Conservation (phyloP, 2,113 vertebrate genomes). For the Cairina moschata region DNA sequence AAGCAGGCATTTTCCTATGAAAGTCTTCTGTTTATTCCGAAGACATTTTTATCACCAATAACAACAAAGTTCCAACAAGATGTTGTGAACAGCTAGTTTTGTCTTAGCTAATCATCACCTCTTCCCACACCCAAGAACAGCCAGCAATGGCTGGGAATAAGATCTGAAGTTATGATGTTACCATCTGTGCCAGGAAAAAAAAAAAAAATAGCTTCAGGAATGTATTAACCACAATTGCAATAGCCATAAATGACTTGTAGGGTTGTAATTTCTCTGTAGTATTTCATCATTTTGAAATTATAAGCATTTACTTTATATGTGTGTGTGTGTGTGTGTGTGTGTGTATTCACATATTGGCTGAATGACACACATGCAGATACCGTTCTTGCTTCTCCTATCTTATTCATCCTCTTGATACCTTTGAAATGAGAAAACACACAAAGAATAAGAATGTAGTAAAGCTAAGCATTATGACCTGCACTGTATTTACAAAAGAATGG, state of each 20-base stretch:
- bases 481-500: not conserved
- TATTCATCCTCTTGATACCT: not conserved
- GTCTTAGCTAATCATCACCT: conserved; percentile 44
- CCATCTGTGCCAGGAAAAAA: conserved; percentile 46
- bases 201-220: not conserved
- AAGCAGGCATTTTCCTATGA: not conserved
- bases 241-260: not conserved
- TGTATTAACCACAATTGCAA: not conserved
- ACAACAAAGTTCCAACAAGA: conserved; percentile 33
- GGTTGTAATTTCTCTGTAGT: not conserved
- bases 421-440: not conserved
- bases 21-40: conserved; percentile 22
- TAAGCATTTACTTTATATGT: not conserved
- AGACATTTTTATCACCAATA: conserved; percentile 21
- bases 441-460: not conserved
- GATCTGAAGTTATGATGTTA: conserved; percentile 35
- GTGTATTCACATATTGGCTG: not conserved
- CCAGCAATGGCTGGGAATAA: conserved; percentile 31
- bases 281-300: not conserved
- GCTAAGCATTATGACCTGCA: not conserved
- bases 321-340: not conserved
- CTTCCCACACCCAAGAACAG: conserved; percentile 44
- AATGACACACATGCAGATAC: not conserved
- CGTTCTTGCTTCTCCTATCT: not conserved
- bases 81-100: conserved; percentile 40